Base-by-base conservation (phyloP, 2,888 invertebrate genomes). In the Ditula angustiorana region DNA sequence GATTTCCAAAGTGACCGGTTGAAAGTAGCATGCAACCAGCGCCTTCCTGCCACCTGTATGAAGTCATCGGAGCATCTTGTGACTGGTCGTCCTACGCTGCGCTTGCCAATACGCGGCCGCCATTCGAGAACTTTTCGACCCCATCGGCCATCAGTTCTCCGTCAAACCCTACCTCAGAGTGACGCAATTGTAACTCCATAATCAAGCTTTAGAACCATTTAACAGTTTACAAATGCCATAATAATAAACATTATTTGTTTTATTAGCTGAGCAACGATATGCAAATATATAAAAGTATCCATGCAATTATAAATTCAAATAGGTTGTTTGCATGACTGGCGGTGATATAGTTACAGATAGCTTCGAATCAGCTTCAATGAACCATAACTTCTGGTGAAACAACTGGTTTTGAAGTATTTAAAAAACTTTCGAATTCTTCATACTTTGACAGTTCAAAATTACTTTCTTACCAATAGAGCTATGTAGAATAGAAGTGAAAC, bases 301-400 rank as follows among this genome's bases (percentile, higher is more conserved):
- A 28, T 26, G 46, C 53, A 64, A 64, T 64, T 64, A 64, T 53
- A 64, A 59, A 64, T 64, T 64, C 64, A 59, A 64, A 64, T 64
- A 47, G 64, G 52, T 47, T 59, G 59, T 64, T 64, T 64, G 64
- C 64, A 64, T 64, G 64, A 64, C 64, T 64, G 46, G 35, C n/a
- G 35, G 63, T 58, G 58, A 64, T 64, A 59, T 52, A 24, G 52
- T 53, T 53, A 52, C 58, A 46, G 46, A 64, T 53, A 64, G 53
- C 57, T 35, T 23, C 50, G 44, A 58, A 63, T 63, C 52, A 49
- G 44, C 3, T 58, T 47, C 58, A 64, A 37, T 64, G 58, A 64
- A 52, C 64, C 58, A 58, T 64, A 58, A 64, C 52, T 59, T 47
- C 35, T 55, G 47, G 57, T 28, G 58, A 59, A 64, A 64, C 35